A percentile compares a stretch with the other conserved stretches of the same genome.
Evolutionary conservation across 2,888 invertebrate genomes (phyloP).

Genomic region (Ectemnius continuus): DNA sequence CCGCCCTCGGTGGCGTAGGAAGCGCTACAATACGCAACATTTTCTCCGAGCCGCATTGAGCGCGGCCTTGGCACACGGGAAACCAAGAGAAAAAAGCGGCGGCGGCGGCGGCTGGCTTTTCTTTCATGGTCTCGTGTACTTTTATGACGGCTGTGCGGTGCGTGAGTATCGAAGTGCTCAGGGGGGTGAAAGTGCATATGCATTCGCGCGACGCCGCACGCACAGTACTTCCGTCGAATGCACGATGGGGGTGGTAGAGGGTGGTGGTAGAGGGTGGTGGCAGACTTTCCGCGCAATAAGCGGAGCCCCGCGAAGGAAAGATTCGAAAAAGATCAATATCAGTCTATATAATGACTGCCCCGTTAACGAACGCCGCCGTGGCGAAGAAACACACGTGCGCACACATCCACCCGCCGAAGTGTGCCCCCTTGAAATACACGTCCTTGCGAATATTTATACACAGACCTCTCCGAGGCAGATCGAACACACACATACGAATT

Average conservation of each 20-base stretch:
- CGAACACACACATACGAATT: too few relatives aligned
- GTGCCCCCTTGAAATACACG: too few relatives aligned
- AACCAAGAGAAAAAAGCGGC: neutral
- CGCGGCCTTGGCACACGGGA: neutral
- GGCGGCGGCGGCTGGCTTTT: too few relatives aligned
- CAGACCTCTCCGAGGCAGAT: too few relatives aligned
- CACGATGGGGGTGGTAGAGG: neutral
- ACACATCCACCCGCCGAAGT: too few relatives aligned
- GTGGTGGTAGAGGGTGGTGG: neutral
- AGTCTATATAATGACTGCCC: neutral
- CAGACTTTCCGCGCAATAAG: constrained; percentile 6
- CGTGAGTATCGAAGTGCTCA: neutral
- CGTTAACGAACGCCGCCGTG: constrained; percentile 1
- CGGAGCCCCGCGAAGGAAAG: constrained; percentile 4
- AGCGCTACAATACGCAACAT: constrained; percentile 5
- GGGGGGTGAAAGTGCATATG: constrained; percentile 6
- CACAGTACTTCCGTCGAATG: constrained; percentile 4
- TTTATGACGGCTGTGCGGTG: neutral
- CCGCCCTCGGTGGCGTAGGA: neutral
- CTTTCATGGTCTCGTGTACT: neutral
- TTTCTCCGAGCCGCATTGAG: neutral
- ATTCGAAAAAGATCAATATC: constrained; percentile 9
- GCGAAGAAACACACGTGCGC: too few relatives aligned
- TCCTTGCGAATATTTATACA: too few relatives aligned
- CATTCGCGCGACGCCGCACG: neutral